Conservation (phyloP, 1,140 invertebrate genomes). For the Rhyacophila brunnea region DNA sequence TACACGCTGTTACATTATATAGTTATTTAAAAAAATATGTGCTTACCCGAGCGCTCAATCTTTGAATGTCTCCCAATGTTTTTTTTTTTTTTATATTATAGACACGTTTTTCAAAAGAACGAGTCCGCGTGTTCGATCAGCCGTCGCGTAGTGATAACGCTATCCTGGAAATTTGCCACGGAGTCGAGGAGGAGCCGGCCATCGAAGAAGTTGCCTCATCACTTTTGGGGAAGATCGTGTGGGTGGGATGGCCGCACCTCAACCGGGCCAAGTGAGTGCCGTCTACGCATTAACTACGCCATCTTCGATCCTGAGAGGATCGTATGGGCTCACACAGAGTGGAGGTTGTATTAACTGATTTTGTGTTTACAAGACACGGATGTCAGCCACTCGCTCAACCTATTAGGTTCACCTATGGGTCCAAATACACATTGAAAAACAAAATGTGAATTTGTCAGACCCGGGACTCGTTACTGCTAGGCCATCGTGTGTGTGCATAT, state of each 20-base stretch:
- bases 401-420: too few relatives aligned
- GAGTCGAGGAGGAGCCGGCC: constrained; percentile 39
- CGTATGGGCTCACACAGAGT: too few relatives aligned
- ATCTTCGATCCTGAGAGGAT: too few relatives aligned
- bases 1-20: neutral
- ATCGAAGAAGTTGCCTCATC: constrained; percentile 57
- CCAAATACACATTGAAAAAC: too few relatives aligned
- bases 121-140: constrained; percentile 86
- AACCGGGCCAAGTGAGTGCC: constrained; percentile 64
- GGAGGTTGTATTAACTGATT: too few relatives aligned
- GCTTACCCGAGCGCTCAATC: too few relatives aligned
- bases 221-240: constrained; percentile 71
- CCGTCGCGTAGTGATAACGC: constrained; percentile 77
- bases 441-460: too few relatives aligned
- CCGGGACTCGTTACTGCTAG: too few relatives aligned
- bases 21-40: neutral
- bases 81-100: constrained; percentile 39
- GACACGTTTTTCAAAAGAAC: constrained; percentile 66
- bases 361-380: too few relatives aligned
- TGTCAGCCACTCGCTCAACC: too few relatives aligned
- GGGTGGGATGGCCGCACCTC: constrained; percentile 88
- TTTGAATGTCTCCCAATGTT: neutral
- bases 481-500: too few relatives aligned
- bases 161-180: constrained; percentile 66
- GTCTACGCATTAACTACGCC: neutral